Evolutionary conservation across 2,888 invertebrate species (phyloP).

Genomic region (Eurois occulta): DNA sequence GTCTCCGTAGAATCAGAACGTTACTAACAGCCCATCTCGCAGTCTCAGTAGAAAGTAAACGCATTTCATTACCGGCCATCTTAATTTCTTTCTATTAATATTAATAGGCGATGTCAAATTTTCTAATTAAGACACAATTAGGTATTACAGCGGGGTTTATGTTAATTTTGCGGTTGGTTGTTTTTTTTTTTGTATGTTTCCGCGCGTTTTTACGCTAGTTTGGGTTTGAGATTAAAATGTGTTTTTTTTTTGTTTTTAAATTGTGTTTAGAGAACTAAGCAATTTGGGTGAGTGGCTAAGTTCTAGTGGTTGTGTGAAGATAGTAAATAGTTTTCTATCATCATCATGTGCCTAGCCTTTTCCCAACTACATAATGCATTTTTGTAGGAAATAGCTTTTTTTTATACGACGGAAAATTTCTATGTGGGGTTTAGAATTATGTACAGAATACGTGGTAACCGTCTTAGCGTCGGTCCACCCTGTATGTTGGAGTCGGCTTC

Average conservation of each 20-base stretch:
- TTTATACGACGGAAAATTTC: no score
- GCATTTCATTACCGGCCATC: conserved; percentile 63
- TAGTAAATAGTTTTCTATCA: background rate
- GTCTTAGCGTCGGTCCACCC: no score
- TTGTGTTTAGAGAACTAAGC: background rate
- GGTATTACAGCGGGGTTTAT: conserved; percentile 48
- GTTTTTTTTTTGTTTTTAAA: background rate
- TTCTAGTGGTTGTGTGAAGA: background rate
- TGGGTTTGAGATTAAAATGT: conserved; percentile 45
- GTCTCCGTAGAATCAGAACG: conserved; percentile 79
- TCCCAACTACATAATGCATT: no score
- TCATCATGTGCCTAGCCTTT: no score
- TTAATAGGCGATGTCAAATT: conserved; percentile 70
- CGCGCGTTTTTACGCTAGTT: conserved; percentile 34
- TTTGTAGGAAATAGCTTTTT: no score
- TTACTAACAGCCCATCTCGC: conserved; percentile 78
- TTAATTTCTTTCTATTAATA: conserved; percentile 75
- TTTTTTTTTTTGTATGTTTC: conserved; percentile 43
- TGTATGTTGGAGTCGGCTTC: no score
- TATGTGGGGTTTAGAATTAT: no score
- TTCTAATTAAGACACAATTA: conserved; percentile 68
- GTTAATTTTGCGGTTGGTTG: conserved; percentile 38
- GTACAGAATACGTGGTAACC: no score
- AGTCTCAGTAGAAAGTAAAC: conserved; percentile 23
- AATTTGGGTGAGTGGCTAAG: background rate